These are phyloP conservation scores for Sus scrofa DNA, from an alignment of 2,113 vertebrate species.

Conservation along the genomic window T2T-Sscrofa CM000812.6:236038001-236038500, in stretches of 20 bases:
- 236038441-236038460: slow-evolving; percentile 69
- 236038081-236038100: slow-evolving; percentile 72
- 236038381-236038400: slow-evolving; percentile 67
- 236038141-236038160: slow-evolving; percentile 67
- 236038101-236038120: slow-evolving; percentile 80
- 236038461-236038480: slow-evolving; percentile 63
- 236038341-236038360: background rate
- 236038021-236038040: background rate
- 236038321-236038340: slow-evolving; percentile 6
- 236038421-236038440: slow-evolving; percentile 82
- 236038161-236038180: slow-evolving; percentile 63
- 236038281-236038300: slow-evolving; percentile 73
- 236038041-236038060: background rate
- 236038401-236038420: slow-evolving; percentile 76
- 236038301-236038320: slow-evolving; percentile 69
- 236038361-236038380: slow-evolving; percentile 66
- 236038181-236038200: slow-evolving; percentile 72
- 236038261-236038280: slow-evolving; percentile 79
- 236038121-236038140: slow-evolving; percentile 63
- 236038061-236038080: background rate
- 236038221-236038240: slow-evolving; percentile 66
- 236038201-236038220: slow-evolving; percentile 71
- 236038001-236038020: background rate
- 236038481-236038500: slow-evolving; percentile 21
- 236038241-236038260: slow-evolving; percentile 61